Base-by-base conservation (phyloP, 2,797 vertebrate genomes). In the Anomalospiza imberbis region DNA sequence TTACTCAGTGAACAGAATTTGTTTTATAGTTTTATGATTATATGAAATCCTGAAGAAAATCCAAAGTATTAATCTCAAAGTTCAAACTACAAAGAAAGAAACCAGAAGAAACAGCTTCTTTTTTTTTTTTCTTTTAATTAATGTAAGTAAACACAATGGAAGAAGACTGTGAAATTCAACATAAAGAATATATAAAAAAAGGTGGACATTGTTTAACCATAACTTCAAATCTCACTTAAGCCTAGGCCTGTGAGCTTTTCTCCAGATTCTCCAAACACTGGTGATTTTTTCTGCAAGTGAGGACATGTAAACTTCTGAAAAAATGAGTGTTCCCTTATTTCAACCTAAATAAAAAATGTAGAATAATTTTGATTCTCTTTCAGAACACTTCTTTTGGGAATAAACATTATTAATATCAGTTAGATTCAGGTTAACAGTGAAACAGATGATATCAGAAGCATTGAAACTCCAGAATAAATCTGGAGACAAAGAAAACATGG, bases 131-230 rank as follows among this genome's bases (percentile, higher is more conserved):
- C 34, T 62, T 42, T 54, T 7, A 1, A 42, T 54, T 81, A 51
- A 22, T 2, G 4, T 61, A 53, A 79, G 15, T 15, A 82, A 82
- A 76, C 1, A 2, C 4, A n/a, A 11, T 17, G 17, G 47, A 87
- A 73, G 19, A 70, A 31, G 5, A 45, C 9, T 14, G 1, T 66
- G 34, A 88, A 84, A 62, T 66, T 65, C 34, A 82, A 6, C 19
- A 29, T 57, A 58, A 75, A 62, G 10, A 29, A 47, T 22, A 65
- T 7, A 12, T 1, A 53, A 55, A 76, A 65, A 54, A 44, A 10
- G 1, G 2, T 51, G 12, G 14, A 13, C 1, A 17, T 53, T 31
- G 7, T 6, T 75, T 36, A 55, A 44, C 7, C 5, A 13, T 10
- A 9, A 32, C 25, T 57, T 79, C 54, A 77, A 71, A 51, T 36